Evolutionary conservation across 2,113 vertebrate genomes (phyloP).

Genomic region (Cyprinodon brontotheroides): DNA sequence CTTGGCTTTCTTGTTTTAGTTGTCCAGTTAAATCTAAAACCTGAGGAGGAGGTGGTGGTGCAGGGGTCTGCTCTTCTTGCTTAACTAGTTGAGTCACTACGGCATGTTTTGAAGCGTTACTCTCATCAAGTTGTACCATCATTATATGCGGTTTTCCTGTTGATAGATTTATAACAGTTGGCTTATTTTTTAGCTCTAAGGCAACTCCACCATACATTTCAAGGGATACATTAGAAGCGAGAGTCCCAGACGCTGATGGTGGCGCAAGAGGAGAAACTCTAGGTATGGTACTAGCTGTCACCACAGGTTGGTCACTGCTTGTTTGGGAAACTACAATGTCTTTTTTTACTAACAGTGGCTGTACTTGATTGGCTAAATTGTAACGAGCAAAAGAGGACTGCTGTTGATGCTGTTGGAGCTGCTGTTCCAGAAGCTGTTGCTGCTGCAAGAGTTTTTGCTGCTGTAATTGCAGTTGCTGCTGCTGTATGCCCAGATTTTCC

Average conservation of each 20-base stretch:
- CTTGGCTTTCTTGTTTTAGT: conserved; percentile 90
- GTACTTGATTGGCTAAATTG: conserved; percentile 87
- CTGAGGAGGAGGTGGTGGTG: conserved; percentile 70
- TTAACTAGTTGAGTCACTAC: conserved; percentile 91
- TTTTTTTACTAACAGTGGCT: conserved; percentile 85
- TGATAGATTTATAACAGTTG: conserved; percentile 81
- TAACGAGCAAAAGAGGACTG: conserved; percentile 91
- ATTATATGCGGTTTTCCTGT: conserved; percentile 90
- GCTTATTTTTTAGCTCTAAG: conserved; percentile 88
- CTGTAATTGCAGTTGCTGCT: conserved; percentile 82
- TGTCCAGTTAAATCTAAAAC: conserved; percentile 92
- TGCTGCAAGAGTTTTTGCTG: conserved; percentile 84
- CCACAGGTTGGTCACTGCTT: conserved; percentile 75
- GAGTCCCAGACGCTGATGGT: conserved; percentile 67
- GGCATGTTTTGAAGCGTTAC: conserved; percentile 73
- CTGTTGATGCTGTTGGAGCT: conserved; percentile 83
- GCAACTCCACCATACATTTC: conserved; percentile 85
- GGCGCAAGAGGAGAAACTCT: conserved; percentile 83
- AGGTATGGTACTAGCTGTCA: conserved; percentile 76
- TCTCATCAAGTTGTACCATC: conserved; percentile 92
- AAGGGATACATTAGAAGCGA: conserved; percentile 63
- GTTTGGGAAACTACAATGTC: conserved; percentile 87
- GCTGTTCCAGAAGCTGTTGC: conserved; percentile 82
- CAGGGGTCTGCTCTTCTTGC: conserved; percentile 76
- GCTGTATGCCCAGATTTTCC: conserved; percentile 82